Evolutionary conservation across 2,113 vertebrate species (phyloP).

Genomic region (Menidia beryllina): DNA sequence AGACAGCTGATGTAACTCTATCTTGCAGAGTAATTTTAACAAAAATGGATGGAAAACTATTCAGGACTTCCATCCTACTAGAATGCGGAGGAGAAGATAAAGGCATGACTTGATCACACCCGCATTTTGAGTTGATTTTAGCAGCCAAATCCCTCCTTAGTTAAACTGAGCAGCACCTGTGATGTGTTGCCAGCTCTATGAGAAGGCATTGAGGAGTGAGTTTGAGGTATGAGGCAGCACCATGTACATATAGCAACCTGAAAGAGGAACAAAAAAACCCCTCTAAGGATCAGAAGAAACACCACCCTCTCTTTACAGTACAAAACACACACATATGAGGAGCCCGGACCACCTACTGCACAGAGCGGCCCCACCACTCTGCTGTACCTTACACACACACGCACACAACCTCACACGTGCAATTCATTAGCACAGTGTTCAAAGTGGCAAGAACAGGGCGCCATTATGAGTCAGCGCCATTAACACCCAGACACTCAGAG

Average conservation of each 20-base stretch:
- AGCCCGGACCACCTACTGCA: constrained; percentile 63
- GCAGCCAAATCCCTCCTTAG: constrained; percentile 20
- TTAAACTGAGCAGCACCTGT: constrained; percentile 40
- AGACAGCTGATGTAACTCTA: too few species aligned
- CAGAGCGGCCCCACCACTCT: constrained; percentile 33
- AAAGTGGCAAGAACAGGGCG: constrained; percentile 67
- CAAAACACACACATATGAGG: constrained; percentile 47
- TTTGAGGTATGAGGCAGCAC: constrained; percentile 43
- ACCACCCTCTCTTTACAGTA: constrained; percentile 58
- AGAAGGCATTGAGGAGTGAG: constrained; percentile 44
- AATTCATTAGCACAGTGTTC: constrained; percentile 67
- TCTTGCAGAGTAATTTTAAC: too few species aligned
- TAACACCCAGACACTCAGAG: constrained; percentile 54
- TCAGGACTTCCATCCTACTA: background rate
- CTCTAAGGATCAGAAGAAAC: constrained; percentile 58
- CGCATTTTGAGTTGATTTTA: constrained; percentile 16
- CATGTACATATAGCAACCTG: constrained; percentile 40
- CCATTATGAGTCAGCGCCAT: constrained; percentile 67
- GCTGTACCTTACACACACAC: constrained; percentile 56
- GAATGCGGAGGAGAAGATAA: constrained; percentile 18
- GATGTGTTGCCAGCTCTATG: constrained; percentile 66
- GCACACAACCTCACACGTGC: constrained; percentile 60
- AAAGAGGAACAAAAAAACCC: constrained; percentile 33
- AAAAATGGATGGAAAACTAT: too few species aligned
- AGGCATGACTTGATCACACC: constrained; percentile 15